Conservation (phyloP, 2,888 invertebrate species). For the Chrysolina haemoptera region DNA sequence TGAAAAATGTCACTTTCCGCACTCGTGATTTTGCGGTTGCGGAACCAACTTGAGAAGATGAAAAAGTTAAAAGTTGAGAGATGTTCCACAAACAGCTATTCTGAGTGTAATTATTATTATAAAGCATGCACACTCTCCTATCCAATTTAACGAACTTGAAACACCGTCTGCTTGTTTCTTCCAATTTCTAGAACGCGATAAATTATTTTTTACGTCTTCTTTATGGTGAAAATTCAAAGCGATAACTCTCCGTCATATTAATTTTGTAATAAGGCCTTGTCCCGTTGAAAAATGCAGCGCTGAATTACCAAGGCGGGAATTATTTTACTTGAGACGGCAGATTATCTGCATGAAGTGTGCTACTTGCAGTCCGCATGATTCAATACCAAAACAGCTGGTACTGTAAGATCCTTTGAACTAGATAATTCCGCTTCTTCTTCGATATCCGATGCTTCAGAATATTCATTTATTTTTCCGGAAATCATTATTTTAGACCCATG, state of each 20-base stretch:
- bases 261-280: constrained; percentile 24
- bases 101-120: too few relatives aligned
- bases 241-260: constrained; percentile 21
- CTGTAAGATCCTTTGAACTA: too few relatives aligned
- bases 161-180: constrained; percentile 22
- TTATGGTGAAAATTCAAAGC: constrained; percentile 7
- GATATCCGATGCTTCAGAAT: too few relatives aligned
- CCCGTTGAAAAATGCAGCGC: constrained; percentile 5
- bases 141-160: constrained; percentile 3
- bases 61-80: too few relatives aligned
- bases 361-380: not conserved
- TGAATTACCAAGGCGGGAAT: not conserved
- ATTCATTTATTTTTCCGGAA: too few relatives aligned
- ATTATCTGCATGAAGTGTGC: not conserved
- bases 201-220: constrained; percentile 17
- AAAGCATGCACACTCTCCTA: not conserved
- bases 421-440: too few relatives aligned
- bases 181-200: constrained; percentile 11
- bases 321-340: not conserved
- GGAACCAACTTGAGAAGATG: too few relatives aligned
- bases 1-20: too few relatives aligned
- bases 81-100: too few relatives aligned
- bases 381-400: not conserved
- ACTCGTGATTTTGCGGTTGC: too few relatives aligned
- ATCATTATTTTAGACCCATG: too few relatives aligned